Evolutionary conservation across 2,888 invertebrate species (phyloP), one percentile per base, ranked within the genome.

Genomic region (Dynastes tityus): DNA sequence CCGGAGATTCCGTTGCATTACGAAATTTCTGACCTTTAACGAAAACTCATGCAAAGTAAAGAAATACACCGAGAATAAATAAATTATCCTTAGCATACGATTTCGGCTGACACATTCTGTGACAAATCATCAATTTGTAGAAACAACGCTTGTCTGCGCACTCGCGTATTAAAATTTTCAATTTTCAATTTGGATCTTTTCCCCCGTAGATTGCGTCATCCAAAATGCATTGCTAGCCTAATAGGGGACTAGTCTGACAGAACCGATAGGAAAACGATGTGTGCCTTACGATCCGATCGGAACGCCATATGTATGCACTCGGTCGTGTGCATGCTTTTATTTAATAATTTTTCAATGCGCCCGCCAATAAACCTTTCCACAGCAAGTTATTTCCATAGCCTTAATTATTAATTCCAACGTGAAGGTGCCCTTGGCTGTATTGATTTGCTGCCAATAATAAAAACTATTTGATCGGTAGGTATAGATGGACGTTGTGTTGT

Each of bases 381-480:
- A 49, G 22, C 22, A 27, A 40, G 73, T 37, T 61, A 74, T 74
- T 74, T n/a, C 61, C 73, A 6, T 3, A 9, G 49, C 29, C 5
- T 74, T 45, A 74, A 74, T 74, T 73, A 73, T 73, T 74, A 74
- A 63, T 61, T 74, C 27, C 45, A 61, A 61, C 61, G 40, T 27
- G 45, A 74, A 74, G 73, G 58, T 74, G 63, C 73, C 73, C 61
- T 74, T 74, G 73, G 45, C 55, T 29, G 37, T 74, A 74, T 74
- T 49, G 73, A 74, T 61, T 63, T 63, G 29, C 58, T 74, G 73
- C 40, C 73, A 74, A 58, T 74, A 49, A 61, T 61, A 58, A 74
- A 58, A 58, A 73, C 37, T 45, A 45, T 67, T 67, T 67, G 29
- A 68, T 51, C 68, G 68, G n/a, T 45, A 37, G n/a, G 68, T 51